phyloP scores from a whole-genome alignment of 1,140 invertebrate species.

The Pseudomyrmex gracilis region DNA sequence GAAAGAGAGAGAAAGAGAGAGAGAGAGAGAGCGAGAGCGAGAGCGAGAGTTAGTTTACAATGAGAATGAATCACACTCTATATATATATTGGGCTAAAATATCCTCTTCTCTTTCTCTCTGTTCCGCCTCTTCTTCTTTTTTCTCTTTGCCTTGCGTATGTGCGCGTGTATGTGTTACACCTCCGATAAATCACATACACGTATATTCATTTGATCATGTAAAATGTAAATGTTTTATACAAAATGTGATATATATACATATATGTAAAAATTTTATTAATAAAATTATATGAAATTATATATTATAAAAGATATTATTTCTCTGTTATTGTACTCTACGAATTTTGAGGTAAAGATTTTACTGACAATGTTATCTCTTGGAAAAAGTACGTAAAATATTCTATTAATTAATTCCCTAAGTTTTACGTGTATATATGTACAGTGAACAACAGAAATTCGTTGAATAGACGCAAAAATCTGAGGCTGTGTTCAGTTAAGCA shows the following conservation, averaged over 20 bases:
- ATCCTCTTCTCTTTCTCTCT: slow-evolving; percentile 1
- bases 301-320: background rate
- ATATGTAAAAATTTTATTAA: slow-evolving; percentile 76
- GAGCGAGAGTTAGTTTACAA: slow-evolving; percentile 33
- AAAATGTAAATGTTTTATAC: slow-evolving; percentile 80
- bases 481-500: too few species aligned
- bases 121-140: background rate
- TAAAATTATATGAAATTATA: slow-evolving; percentile 69
- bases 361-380: background rate
- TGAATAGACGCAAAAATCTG: too few species aligned
- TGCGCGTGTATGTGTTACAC: slow-evolving; percentile 15
- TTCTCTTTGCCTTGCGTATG: background rate
- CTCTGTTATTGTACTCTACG: background rate
- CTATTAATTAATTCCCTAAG: background rate
- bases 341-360: background rate
- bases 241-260: slow-evolving; percentile 68
- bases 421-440: too few species aligned
- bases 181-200: background rate
- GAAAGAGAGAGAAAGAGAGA: too few species aligned
- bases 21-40: too few species aligned
- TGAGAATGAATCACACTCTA: slow-evolving; percentile 66
- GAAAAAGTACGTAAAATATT: background rate
- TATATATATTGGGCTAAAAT: slow-evolving; percentile 1
- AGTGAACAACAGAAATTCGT: too few species aligned
- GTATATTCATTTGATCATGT: slow-evolving; percentile 78